Conservation (phyloP, 1,140 invertebrate genomes). For the Scaptomyza hsui region DNA sequence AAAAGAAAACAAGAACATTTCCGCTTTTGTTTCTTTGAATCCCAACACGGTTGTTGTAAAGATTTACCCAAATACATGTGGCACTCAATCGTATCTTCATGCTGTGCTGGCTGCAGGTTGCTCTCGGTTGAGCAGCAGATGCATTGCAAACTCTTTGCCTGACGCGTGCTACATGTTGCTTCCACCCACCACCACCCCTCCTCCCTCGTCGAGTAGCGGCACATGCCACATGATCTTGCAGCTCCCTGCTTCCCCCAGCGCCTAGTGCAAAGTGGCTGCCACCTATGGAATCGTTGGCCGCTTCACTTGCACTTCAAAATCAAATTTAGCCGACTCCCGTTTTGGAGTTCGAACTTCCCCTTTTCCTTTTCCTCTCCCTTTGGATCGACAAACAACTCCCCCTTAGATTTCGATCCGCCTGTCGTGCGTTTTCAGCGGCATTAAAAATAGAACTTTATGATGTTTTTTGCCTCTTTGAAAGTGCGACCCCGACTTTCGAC, state of each 20-base stretch:
- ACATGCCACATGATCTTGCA: conserved; percentile 47
- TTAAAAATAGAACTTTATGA: conserved; percentile 80
- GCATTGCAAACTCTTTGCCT: conserved; percentile 38
- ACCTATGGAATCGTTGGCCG: conserved; percentile 58
- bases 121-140: background rate
- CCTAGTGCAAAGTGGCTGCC: conserved; percentile 67
- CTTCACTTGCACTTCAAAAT: conserved; percentile 67
- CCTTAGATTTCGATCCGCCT: conserved; percentile 25
- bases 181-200: conserved; percentile 7
- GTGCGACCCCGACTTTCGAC: conserved; percentile 21
- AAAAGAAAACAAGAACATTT: conserved; percentile 77
- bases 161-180: conserved; percentile 1
- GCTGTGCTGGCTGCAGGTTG: conserved; percentile 26
- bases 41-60: conserved; percentile 62
- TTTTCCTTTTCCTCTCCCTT: background rate
- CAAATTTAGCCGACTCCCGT: conserved; percentile 35
- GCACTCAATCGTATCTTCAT: conserved; percentile 22
- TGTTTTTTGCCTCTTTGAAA: conserved; percentile 51
- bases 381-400: conserved; percentile 35
- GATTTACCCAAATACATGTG: background rate
- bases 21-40: conserved; percentile 81
- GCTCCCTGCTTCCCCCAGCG: background rate
- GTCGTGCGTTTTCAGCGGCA: conserved; percentile 40
- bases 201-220: conserved; percentile 57
- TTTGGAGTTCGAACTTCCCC: conserved; percentile 46